Evolutionary conservation across 2,113 vertebrate species (phyloP), one percentile per base, ranked within the genome.

Genomic region (Bubalus kerabau): DNA sequence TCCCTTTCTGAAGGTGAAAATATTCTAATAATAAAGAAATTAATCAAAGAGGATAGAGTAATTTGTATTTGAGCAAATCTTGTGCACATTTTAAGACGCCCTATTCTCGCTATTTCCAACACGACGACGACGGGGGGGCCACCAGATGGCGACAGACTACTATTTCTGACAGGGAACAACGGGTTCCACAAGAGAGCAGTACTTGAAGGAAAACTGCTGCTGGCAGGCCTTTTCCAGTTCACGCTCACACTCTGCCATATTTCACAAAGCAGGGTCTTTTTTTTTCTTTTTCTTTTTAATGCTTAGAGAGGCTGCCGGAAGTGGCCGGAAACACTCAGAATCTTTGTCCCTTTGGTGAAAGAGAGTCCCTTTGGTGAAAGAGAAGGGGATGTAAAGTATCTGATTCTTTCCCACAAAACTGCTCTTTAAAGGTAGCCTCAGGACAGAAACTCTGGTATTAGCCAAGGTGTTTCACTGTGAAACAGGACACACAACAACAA

Each of bases 91-190:
- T 96, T 57, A 89, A 91, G 56, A 95, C 28, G 36, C 83, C 46
- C 80, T n/a, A 2, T 91, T 81, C 48, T 67, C 32, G 24, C 30
- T 46, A 7, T 86, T 91, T 21, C 71, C 19, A 96, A 56, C 74
- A 16, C 0, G 12, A 71, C n/a, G 74, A 60, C 54, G 52, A 74
- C 21, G 67, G 17, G 67, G 40, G 1, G 84, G 56, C 97, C 98
- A 88, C 97, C 97, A 99, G 99, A 90, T 98, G 99, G 98, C 96
- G 96, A 97, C 98, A 97, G 87, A 3, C 6, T 76, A 97, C 98
- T 98, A 96, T 96, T 32, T 87, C 98, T 98, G 97, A 40, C 21
- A 46, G 36, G n/a, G 86, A 17, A 91, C 26, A 82, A 92, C 7
- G 4, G 4, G 3, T 28, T 32, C 30, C n/a, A 9, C n/a, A 14